phyloP scores from a whole-genome alignment of 64 coral and sea anemone genomes.

The Trachythela sp. region DNA sequence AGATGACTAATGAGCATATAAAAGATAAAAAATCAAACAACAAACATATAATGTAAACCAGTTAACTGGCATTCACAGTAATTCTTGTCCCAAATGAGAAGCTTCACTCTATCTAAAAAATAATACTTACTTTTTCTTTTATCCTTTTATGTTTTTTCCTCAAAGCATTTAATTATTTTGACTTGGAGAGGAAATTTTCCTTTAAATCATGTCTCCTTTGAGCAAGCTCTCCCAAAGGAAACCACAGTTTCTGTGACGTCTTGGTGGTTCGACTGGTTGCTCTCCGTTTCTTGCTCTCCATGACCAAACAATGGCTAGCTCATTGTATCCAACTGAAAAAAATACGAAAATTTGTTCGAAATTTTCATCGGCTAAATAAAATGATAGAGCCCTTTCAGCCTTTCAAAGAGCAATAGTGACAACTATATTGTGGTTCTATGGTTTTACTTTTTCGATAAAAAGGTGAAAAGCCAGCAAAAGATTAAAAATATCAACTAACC shows the following conservation, averaged over 20 bases:
- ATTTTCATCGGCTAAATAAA: background rate
- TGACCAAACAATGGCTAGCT: background rate
- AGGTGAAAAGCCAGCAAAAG: background rate
- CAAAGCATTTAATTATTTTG: conserved; percentile 4
- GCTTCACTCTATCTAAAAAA: background rate
- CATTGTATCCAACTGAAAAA: background rate
- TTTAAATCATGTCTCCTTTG: background rate
- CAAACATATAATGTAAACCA: background rate
- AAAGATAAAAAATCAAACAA: too few relatives aligned
- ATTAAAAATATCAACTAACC: background rate
- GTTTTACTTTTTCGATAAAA: background rate
- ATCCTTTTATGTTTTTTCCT: background rate
- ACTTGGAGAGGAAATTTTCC: background rate
- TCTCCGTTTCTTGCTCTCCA: conserved; percentile 15
- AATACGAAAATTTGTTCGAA: background rate
- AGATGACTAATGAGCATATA: too few relatives aligned
- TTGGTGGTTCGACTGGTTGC: background rate
- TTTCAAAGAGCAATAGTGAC: background rate
- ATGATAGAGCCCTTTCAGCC: background rate
- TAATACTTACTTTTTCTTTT: conserved; percentile 23
- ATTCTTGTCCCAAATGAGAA: conserved; percentile 2
- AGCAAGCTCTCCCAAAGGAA: conserved; percentile 18
- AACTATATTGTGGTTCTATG: conserved; percentile 8
- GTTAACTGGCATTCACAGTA: background rate
- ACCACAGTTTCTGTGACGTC: background rate